Evolutionary conservation across 30 jellyfish, hydroid and myxozoan species (phyloP).

Genomic region (Turritopsis dohrnii): DNA sequence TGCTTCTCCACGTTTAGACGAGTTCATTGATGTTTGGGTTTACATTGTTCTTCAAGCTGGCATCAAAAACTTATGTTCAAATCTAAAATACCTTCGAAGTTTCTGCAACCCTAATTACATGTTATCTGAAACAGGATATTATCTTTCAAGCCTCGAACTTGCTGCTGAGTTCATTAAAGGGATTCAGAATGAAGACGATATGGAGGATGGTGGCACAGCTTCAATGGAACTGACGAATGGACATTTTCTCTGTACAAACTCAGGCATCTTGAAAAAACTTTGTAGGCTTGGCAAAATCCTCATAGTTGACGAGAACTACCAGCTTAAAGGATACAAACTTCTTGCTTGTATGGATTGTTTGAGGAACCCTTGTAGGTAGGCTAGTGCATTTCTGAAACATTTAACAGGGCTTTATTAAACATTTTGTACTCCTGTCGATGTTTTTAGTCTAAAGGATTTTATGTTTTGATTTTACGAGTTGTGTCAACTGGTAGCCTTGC

Average conservation of each 20-base stretch:
- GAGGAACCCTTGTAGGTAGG: slow-evolving; percentile 40
- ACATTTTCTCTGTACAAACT: not conserved
- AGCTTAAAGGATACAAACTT: slow-evolving; percentile 40
- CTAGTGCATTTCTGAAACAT: too few relatives aligned
- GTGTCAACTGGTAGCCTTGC: too few relatives aligned
- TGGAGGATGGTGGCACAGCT: not conserved
- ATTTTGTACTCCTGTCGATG: not conserved
- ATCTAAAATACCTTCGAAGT: slow-evolving; percentile 41
- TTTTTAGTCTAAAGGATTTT: too few relatives aligned
- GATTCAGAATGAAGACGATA: slow-evolving; percentile 2
- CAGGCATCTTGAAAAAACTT: not conserved
- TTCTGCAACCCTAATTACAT: slow-evolving; percentile 60
- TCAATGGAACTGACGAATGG: not conserved
- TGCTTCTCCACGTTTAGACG: slow-evolving; percentile 51
- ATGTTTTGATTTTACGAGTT: too few relatives aligned
- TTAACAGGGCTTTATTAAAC: too few relatives aligned
- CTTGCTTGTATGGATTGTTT: slow-evolving; percentile 41
- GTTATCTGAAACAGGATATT: slow-evolving; percentile 61
- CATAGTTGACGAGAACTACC: slow-evolving; percentile 19
- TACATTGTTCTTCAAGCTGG: slow-evolving; percentile 56
- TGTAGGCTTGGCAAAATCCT: slow-evolving; percentile 10
- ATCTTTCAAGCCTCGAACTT: slow-evolving; percentile 62
- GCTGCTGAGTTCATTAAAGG: slow-evolving; percentile 64
- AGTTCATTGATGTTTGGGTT: slow-evolving; percentile 82
- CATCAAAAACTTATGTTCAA: slow-evolving; percentile 36